Evolutionary conservation across 2,113 vertebrate species (phyloP).

Genomic region (Brachyhypopomus occidentalis): DNA sequence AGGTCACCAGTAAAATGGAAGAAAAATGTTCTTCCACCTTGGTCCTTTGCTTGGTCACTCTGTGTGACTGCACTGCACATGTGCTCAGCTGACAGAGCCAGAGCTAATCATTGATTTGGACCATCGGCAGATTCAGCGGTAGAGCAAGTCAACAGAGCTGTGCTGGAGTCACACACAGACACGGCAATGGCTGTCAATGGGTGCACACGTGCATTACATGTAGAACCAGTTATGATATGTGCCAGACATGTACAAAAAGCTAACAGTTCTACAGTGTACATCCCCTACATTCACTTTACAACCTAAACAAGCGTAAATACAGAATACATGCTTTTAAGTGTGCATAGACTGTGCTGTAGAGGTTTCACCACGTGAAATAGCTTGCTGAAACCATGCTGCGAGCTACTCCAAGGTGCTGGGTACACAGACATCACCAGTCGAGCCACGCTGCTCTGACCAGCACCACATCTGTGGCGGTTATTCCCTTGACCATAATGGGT

Average conservation of each 20-base stretch:
- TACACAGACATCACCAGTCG: conserved; percentile 19
- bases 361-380: conserved; percentile 35
- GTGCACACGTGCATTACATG: not conserved
- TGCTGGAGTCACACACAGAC: not conserved
- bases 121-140: not conserved
- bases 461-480: too few relatives aligned
- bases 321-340: conserved; percentile 34
- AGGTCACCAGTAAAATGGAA: not conserved
- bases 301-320: not conserved
- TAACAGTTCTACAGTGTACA: too few relatives aligned
- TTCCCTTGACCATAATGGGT: too few relatives aligned
- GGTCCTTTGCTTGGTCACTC: not conserved
- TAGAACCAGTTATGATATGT: too few relatives aligned
- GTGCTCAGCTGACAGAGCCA: not conserved
- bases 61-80: not conserved
- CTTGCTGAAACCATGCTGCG: conserved; percentile 8
- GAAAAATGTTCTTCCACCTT: not conserved
- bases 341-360: conserved; percentile 28
- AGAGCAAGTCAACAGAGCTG: conserved; percentile 9
- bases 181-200: not conserved
- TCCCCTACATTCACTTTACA: too few relatives aligned
- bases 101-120: conserved; percentile 24
- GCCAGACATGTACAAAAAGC: too few relatives aligned
- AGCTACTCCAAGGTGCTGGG: conserved; percentile 6
- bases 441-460: conserved; percentile 6